phyloP scores from a whole-genome alignment of 2,113 vertebrate genomes.

The Petromus typicus region DNA sequence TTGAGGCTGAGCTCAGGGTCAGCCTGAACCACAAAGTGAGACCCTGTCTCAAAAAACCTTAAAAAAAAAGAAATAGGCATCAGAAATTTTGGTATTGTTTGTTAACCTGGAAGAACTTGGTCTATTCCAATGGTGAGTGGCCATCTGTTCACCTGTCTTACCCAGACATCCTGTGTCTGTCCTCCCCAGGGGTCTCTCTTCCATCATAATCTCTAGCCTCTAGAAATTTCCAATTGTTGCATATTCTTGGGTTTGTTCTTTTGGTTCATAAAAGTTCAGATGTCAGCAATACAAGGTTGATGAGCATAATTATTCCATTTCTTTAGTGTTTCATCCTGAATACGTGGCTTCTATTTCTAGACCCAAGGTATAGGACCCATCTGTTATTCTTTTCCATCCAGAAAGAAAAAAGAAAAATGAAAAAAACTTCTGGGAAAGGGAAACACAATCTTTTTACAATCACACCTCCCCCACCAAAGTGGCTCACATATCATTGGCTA shows the following conservation, averaged over 20 bases:
- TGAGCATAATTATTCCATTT: not conserved
- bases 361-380: not conserved
- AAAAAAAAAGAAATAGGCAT: conserved; percentile 32
- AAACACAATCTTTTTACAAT: not conserved
- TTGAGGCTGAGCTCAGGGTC: no score
- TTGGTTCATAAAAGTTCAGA: not conserved
- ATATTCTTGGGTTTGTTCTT: not conserved
- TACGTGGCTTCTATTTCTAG: not conserved
- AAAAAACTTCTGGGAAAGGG: not conserved
- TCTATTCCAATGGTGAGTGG: not conserved
- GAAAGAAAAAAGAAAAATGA: not conserved
- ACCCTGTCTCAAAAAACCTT: no score
- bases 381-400: not conserved
- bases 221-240: not conserved
- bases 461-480: not conserved
- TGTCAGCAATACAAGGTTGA: not conserved
- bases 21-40: no score
- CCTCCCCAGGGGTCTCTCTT: not conserved
- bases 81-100: not conserved
- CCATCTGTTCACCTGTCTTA: not conserved
- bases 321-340: not conserved
- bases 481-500: not conserved
- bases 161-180: not conserved
- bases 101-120: not conserved
- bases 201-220: not conserved